phyloP scores from a whole-genome alignment of 2,113 vertebrate genomes.

The Saguinus imperator region DNA sequence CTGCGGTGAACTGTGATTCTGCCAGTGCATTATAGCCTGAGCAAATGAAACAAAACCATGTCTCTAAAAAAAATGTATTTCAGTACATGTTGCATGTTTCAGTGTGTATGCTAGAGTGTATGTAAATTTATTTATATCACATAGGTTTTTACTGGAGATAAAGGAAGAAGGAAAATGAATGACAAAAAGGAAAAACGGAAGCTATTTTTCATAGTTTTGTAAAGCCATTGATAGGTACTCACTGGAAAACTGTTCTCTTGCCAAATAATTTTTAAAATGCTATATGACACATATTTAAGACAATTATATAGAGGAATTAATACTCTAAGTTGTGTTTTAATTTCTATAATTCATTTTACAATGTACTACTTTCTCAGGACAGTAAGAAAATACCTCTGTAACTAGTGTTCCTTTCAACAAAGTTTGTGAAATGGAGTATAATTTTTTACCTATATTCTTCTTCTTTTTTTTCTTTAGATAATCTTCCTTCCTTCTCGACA shows the following conservation, averaged over 20 bases:
- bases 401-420: background rate
- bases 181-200: background rate
- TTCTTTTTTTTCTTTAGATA: background rate
- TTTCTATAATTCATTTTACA: slow-evolving; percentile 14
- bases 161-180: background rate
- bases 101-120: background rate
- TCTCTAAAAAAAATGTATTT: background rate
- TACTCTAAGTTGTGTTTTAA: background rate
- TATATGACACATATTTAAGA: background rate
- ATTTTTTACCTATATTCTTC: background rate
- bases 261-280: background rate
- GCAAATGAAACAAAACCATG: no score
- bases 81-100: background rate
- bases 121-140: background rate
- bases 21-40: no score
- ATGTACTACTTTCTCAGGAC: background rate
- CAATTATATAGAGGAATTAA: background rate
- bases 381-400: background rate
- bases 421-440: background rate
- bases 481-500: background rate
- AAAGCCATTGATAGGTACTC: background rate
- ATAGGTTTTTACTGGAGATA: background rate
- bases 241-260: background rate
- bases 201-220: background rate
- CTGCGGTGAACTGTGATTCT: no score